Conservation (phyloP, 2,797 vertebrate species). For the Setipinna tenuifilis region DNA sequence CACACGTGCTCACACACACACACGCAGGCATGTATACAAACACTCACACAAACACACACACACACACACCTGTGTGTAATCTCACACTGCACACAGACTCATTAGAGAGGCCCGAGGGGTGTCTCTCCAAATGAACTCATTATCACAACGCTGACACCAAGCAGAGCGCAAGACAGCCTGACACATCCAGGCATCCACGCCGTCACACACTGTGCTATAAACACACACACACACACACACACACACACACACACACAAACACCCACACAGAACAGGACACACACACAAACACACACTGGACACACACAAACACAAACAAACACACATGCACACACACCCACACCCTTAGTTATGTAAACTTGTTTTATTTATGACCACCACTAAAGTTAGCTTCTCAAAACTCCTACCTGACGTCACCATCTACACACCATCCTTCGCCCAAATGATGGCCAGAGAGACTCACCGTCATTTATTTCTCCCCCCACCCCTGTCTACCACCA, state of each 20-base stretch:
- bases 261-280: not conserved
- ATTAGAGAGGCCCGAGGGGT: conserved; percentile 62
- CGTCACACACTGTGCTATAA: conserved; percentile 36
- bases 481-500: conserved; percentile 1
- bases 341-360: not conserved
- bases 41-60: conserved; percentile 27
- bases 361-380: conserved; percentile 12
- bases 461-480: conserved; percentile 13
- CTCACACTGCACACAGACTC: conserved; percentile 46
- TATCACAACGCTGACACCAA: conserved; percentile 72
- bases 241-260: not conserved
- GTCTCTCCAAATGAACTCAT: conserved; percentile 73
- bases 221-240: conserved; percentile 37
- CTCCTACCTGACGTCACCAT: not conserved
- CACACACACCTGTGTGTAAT: conserved; percentile 53
- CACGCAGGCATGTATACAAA: conserved; percentile 41
- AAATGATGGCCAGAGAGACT: not conserved
- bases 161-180: conserved; percentile 66
- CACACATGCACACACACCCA: not conserved
- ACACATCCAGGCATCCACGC: conserved; percentile 49
- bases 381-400: not conserved
- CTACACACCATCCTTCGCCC: not conserved
- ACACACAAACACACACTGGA: conserved; percentile 2
- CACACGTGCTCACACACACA: conserved; percentile 24
- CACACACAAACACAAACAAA: not conserved